These are phyloP conservation scores for Pyrochroa serraticornis DNA, from an alignment of 2,888 invertebrate genomes.

Conservation along the genomic window DNA sequence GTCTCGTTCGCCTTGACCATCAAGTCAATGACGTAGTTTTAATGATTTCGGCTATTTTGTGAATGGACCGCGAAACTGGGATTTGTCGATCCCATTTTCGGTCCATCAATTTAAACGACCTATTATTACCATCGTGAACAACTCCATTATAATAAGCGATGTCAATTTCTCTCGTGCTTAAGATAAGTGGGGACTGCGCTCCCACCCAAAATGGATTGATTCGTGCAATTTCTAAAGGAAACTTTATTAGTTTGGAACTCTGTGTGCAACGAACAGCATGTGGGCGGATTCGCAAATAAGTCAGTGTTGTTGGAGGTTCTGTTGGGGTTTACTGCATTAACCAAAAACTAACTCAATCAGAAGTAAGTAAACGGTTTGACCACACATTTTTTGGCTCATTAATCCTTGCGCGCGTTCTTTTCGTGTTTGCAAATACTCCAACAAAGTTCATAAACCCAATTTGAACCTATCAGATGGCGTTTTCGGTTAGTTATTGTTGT, in stretches of 20 bases:
- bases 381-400: too few species aligned
- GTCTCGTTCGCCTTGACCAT: too few species aligned
- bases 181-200: constrained; percentile 34
- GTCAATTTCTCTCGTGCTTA: constrained; percentile 28
- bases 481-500: too few species aligned
- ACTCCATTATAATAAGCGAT: constrained; percentile 20
- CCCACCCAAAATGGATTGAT: constrained; percentile 36
- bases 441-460: too few species aligned
- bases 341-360: too few species aligned
- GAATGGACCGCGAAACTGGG: not conserved
- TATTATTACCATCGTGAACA: constrained; percentile 17
- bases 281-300: constrained; percentile 31
- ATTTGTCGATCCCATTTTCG: constrained; percentile 22
- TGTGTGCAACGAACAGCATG: constrained; percentile 33
- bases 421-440: too few species aligned
- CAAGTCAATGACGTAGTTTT: too few species aligned
- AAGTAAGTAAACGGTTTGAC: too few species aligned
- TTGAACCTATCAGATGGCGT: too few species aligned
- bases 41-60: too few species aligned
- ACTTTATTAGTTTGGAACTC: constrained; percentile 33
- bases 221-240: constrained; percentile 31
- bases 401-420: too few species aligned
- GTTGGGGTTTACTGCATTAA: not conserved
- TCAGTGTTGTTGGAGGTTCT: constrained; percentile 16
- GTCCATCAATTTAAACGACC: constrained; percentile 22